A percentile compares a stretch with the other conserved stretches of the same genome.
These are phyloP conservation scores for Redunca redunca DNA, from an alignment of 2,113 vertebrate species.

Conservation along the genomic window DNA sequence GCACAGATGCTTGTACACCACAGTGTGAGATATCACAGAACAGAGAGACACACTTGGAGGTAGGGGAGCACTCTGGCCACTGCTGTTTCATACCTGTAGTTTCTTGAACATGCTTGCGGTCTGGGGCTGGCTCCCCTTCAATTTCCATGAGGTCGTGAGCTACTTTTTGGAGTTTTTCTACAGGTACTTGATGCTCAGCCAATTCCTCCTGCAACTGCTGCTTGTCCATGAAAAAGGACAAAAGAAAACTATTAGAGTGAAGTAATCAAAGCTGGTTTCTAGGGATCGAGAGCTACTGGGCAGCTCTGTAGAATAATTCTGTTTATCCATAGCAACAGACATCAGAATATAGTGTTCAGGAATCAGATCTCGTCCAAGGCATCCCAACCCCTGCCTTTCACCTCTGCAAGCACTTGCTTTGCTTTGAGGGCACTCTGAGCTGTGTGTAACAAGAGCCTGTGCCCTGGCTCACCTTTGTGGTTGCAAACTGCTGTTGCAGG, in stretches of 20 bases:
- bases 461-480: slow-evolving; percentile 84
- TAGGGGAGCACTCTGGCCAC: not conserved
- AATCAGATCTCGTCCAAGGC: not conserved
- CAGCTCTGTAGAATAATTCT: not conserved
- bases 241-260: slow-evolving; percentile 23
- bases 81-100: slow-evolving; percentile 84
- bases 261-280: not conserved
- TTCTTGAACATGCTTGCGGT: slow-evolving; percentile 82
- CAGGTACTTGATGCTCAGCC: slow-evolving; percentile 91
- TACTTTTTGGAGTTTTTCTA: slow-evolving; percentile 94
- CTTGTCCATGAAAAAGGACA: slow-evolving; percentile 19
- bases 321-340: not conserved
- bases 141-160: slow-evolving; percentile 86
- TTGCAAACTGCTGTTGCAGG: slow-evolving; percentile 87
- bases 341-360: not conserved
- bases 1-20: not conserved
- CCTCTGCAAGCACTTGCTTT: not conserved
- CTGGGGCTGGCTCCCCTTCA: slow-evolving; percentile 87
- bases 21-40: not conserved
- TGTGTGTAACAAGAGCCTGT: not conserved
- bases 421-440: not conserved
- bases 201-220: slow-evolving; percentile 93
- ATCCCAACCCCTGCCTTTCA: not conserved
- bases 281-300: not conserved
- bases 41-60: not conserved